Conservation (phyloP, 2,888 invertebrate genomes). For the Platycnemis pennipes region DNA sequence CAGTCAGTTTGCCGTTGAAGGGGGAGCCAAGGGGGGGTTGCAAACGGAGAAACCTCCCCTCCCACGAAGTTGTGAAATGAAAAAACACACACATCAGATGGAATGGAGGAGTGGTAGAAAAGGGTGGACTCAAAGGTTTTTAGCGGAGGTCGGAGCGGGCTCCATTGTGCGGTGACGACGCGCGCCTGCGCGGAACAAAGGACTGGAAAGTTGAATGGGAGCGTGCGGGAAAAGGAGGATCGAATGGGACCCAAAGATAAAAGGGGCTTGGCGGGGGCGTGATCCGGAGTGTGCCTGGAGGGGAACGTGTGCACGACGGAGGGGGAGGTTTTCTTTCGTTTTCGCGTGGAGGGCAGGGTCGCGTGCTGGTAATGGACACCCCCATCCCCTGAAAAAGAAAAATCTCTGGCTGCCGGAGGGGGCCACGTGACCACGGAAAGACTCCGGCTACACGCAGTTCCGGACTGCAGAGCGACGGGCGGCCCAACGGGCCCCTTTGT, state of each 20-base stretch:
- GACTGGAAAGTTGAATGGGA: not conserved
- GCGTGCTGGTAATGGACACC: slow-evolving; percentile 20
- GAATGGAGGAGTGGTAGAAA: not conserved
- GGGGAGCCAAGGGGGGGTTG: too few species aligned
- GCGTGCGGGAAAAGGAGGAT: not conserved
- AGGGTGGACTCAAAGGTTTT: not conserved
- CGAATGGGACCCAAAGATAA: not conserved
- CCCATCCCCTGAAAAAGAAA: not conserved
- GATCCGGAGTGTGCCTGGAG: not conserved
- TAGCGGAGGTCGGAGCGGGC: not conserved
- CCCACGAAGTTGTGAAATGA: not conserved
- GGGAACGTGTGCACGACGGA: not conserved
- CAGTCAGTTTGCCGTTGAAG: too few species aligned
- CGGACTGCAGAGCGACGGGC: not conserved
- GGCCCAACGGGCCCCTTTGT: not conserved
- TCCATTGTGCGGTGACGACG: not conserved
- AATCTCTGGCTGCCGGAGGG: not conserved
- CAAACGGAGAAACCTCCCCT: too few species aligned
- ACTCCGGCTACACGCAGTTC: not conserved
- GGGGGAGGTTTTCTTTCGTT: not conserved
- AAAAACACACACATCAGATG: not conserved
- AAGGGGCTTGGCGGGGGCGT: not conserved
- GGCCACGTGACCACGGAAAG: not conserved
- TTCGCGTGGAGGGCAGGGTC: not conserved
- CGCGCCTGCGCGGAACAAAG: not conserved